These are phyloP conservation scores for Drosophila teissieri DNA, from an alignment of 1,140 invertebrate genomes.

Conservation along the genomic window DNA sequence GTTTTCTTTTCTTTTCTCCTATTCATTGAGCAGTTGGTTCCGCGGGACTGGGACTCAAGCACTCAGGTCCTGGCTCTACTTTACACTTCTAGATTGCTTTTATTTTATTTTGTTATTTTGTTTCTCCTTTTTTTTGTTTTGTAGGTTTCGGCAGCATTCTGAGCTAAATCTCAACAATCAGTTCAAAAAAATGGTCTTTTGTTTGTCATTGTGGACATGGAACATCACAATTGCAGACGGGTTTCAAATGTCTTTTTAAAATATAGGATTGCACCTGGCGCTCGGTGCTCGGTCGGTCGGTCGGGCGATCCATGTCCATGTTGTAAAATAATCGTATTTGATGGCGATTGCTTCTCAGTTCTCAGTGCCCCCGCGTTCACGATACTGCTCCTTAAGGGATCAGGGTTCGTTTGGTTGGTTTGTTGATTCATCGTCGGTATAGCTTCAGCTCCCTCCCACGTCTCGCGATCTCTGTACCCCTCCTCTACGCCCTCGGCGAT, in stretches of 20 bases:
- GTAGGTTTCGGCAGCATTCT: background rate
- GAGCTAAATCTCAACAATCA: slow-evolving; percentile 5
- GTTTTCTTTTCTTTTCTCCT: background rate
- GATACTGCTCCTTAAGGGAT: slow-evolving; percentile 15
- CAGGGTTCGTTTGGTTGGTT: slow-evolving; percentile 2
- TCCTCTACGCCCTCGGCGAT: slow-evolving; percentile 22
- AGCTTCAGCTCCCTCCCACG: slow-evolving; percentile 26
- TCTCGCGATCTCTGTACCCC: slow-evolving; percentile 28
- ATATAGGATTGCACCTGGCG: background rate
- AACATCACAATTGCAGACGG: background rate
- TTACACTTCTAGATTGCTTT: slow-evolving; percentile 1
- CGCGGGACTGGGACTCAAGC: background rate
- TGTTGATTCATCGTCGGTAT: slow-evolving; percentile 8
- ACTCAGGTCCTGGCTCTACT: background rate
- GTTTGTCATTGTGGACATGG: background rate
- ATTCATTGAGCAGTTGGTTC: slow-evolving; percentile 28
- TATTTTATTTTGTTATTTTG: background rate
- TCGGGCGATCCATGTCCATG: background rate
- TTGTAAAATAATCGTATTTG: slow-evolving; percentile 1
- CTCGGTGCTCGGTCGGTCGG: background rate
- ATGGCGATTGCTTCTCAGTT: background rate
- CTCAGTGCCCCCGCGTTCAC: background rate
- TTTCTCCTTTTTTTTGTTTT: background rate
- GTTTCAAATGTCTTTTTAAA: background rate
- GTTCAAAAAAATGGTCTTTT: slow-evolving; percentile 1